Evolutionary conservation across 2,113 vertebrate genomes (phyloP), one percentile per base, ranked within the genome.

Genomic region (Upupa epops): DNA sequence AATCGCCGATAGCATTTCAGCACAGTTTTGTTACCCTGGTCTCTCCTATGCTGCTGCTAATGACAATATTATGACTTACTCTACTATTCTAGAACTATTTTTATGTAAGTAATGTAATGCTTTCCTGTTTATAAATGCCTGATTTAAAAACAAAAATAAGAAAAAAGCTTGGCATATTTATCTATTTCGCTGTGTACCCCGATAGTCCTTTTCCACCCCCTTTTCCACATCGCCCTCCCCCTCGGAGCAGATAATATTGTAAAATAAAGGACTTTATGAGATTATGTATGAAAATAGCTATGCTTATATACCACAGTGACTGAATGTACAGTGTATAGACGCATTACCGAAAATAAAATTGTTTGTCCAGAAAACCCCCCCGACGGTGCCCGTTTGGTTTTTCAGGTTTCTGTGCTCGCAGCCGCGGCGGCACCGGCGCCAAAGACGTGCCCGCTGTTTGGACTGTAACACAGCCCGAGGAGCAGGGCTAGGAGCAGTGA

Each of bases 301-400:
- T 98, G 98, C 98, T 98, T 98, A 98, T 98, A 98, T 98, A 98
- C 98, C 97, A 98, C 98, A 98, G 98, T 98, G 98, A 98, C 98
- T 98, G 98, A 98, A 98, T 99, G 98, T 99, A 99, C 98, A 99
- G 98, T 99, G 98, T 99, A 99, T 98, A 99, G 98, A 98, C 98
- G 98, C 98, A 98, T 98, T 98, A 98, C 98, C 97, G 97, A 98
- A 98, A 99, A 99, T 99, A 99, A 99, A 99, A 98, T 97, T 98
- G 98, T 98, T 98, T 98, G 98, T 98, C 98, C 98, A 98, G 97
- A 97, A 96, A 96, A 82, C 79, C 29, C 1, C 79, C n/a, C 1
- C 13, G 31, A 29, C 2, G 40, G 88, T 42, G 45, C 25, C 51
- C 25, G 26, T 52, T 28, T 52, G 51, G 25, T 52, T 52, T 28